phyloP scores from a whole-genome alignment of 2,888 invertebrate genomes.

The Dicyrtomina minuta region DNA sequence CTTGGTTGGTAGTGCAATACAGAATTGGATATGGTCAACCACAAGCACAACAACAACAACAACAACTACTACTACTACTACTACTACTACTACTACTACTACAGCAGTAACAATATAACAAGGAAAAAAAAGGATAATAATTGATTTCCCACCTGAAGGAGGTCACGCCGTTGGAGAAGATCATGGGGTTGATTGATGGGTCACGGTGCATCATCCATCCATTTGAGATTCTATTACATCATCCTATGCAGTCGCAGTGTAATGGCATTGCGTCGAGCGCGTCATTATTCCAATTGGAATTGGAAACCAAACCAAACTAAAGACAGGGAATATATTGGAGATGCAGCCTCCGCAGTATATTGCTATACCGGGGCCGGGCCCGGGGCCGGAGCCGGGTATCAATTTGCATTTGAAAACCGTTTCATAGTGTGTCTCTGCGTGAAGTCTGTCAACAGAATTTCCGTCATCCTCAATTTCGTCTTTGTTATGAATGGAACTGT shows the following conservation, averaged over 20 bases:
- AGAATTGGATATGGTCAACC: not conserved
- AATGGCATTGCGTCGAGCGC: too few relatives aligned
- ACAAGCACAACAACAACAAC: not conserved
- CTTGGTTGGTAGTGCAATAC: not conserved
- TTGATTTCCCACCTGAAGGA: slow-evolving; percentile 27
- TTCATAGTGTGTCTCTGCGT: slow-evolving; percentile 26
- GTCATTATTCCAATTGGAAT: too few relatives aligned
- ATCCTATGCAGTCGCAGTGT: too few relatives aligned
- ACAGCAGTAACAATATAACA: not conserved
- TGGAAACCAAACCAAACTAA: too few relatives aligned
- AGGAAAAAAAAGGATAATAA: not conserved
- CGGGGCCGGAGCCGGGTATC: slow-evolving; percentile 6
- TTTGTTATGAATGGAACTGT: slow-evolving; percentile 13
- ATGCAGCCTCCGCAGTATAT: too few relatives aligned
- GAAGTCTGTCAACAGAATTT: slow-evolving; percentile 32
- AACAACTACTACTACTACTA: not conserved
- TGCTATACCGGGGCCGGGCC: too few relatives aligned
- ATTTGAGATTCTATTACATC: too few relatives aligned
- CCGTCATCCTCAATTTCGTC: slow-evolving; percentile 17
- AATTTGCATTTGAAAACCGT: slow-evolving; percentile 32
- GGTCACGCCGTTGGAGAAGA: slow-evolving; percentile 6
- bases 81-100: too few relatives aligned
- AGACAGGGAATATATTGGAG: too few relatives aligned
- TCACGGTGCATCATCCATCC: slow-evolving; percentile 2
- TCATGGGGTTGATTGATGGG: slow-evolving; percentile 21